A percentile compares a stretch with the other conserved stretches of the same genome.
phyloP scores from a whole-genome alignment of 2,888 invertebrate species.

The Mimumesa dahlbomi region DNA sequence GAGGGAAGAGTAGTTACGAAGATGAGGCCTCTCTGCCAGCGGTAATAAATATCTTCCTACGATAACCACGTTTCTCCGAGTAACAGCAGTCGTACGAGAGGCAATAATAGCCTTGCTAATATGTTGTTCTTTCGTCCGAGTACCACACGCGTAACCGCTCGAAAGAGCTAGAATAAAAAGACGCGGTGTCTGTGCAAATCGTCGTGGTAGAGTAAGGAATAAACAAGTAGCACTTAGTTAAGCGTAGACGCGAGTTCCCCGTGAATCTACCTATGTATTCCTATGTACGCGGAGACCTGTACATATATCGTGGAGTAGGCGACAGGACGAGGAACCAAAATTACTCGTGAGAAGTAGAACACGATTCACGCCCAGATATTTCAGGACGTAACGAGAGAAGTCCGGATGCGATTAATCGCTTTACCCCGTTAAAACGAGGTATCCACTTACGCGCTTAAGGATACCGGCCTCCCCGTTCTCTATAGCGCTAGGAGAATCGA shows the following conservation, averaged over 20 bases:
- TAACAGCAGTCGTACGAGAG: neutral
- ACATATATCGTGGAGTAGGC: slow-evolving; percentile 10
- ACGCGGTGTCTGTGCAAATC: too few species aligned
- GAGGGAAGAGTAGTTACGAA: slow-evolving; percentile 26
- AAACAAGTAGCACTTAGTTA: too few species aligned
- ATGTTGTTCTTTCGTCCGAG: slow-evolving; percentile 22
- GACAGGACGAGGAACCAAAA: slow-evolving; percentile 34
- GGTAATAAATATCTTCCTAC: slow-evolving; percentile 24
- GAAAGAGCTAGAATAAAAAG: too few species aligned
- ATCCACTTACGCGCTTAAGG: slow-evolving; percentile 18
- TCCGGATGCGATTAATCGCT: slow-evolving; percentile 24
- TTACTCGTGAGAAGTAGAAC: slow-evolving; percentile 17
- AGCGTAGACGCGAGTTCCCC: too few species aligned
- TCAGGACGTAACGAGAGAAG: slow-evolving; percentile 14
- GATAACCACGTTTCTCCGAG: slow-evolving; percentile 11
- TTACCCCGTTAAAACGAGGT: too few species aligned
- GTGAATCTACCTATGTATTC: too few species aligned
- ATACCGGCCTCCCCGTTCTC: slow-evolving; percentile 12
- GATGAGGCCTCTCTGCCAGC: slow-evolving; percentile 15
- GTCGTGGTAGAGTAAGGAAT: too few species aligned
- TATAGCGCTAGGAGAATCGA: neutral
- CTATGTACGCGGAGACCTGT: neutral
- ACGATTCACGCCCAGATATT: neutral
- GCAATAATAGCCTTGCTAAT: neutral
- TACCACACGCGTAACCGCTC: too few species aligned